Evolutionary conservation across 2,113 vertebrate species (phyloP).

Genomic region (Australoheros scitulus): DNA sequence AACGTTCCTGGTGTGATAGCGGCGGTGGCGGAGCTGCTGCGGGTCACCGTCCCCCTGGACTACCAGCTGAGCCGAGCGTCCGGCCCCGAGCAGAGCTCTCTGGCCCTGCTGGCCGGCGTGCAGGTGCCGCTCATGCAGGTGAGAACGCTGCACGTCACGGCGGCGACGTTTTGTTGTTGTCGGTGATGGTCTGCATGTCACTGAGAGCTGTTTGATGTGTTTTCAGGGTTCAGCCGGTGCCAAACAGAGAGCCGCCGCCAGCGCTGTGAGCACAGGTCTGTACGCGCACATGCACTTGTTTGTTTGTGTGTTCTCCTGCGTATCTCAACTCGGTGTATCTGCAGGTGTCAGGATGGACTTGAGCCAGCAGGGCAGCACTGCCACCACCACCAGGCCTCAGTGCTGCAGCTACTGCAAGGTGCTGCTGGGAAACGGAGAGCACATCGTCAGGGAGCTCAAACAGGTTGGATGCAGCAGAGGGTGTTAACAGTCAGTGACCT

Average conservation of each 20-base stretch:
- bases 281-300: background rate
- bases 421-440: conserved; percentile 89
- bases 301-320: conserved; percentile 10
- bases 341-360: conserved; percentile 77
- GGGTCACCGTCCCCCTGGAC: conserved; percentile 85
- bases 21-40: conserved; percentile 88
- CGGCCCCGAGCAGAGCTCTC: conserved; percentile 63
- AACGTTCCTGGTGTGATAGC: conserved; percentile 89
- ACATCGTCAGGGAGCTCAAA: conserved; percentile 82
- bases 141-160: background rate
- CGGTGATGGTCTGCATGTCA: background rate
- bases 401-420: conserved; percentile 93
- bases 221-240: conserved; percentile 24
- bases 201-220: background rate
- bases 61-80: conserved; percentile 82
- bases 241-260: background rate
- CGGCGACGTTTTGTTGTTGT: background rate
- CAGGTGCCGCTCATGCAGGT: conserved; percentile 65
- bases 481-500: background rate
- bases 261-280: conserved; percentile 24
- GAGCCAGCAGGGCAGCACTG: conserved; percentile 50
- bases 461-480: conserved; percentile 20
- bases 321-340: background rate
- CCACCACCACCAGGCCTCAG: conserved; percentile 57
- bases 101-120: conserved; percentile 82